A percentile compares a stretch with the other conserved stretches of the same genome.
Conservation (phyloP, 2,797 vertebrate genomes). For the Hephaestus fuliginosus region DNA sequence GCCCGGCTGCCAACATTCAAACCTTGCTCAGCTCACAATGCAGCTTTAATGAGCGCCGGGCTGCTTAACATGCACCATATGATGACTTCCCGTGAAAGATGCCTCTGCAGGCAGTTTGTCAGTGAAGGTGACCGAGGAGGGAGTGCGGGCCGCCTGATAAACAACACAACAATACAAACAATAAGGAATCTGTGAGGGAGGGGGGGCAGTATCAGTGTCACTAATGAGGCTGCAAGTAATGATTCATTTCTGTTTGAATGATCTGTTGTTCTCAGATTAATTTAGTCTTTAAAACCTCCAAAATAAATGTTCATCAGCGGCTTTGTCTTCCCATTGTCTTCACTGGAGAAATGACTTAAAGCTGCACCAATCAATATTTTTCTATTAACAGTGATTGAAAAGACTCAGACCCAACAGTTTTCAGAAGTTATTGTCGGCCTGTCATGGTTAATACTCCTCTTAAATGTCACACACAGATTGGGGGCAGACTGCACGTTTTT, state of each 20-base stretch:
- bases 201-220: neutral
- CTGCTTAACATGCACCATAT: constrained; percentile 47
- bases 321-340: neutral
- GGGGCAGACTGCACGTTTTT: too few relatives aligned
- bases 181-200: neutral
- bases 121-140: constrained; percentile 52
- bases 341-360: too few relatives aligned
- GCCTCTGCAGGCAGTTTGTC: constrained; percentile 38
- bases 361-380: neutral
- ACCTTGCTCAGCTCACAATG: constrained; percentile 28
- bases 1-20: constrained; percentile 37
- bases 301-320: neutral
- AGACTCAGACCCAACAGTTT: too few relatives aligned
- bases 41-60: constrained; percentile 26
- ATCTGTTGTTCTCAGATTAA: neutral
- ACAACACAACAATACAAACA: constrained; percentile 9
- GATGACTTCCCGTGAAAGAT: constrained; percentile 26
- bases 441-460: too few relatives aligned
- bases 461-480: too few relatives aligned
- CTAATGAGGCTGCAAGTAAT: neutral
- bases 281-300: neutral
- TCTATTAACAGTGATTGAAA: neutral
- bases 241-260: neutral
- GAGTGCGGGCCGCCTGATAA: constrained; percentile 3
- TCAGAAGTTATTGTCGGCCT: too few relatives aligned